A percentile compares a stretch with the other conserved stretches of the same genome.
Evolutionary conservation across 2,113 vertebrate genomes (phyloP).

Genomic region (Poeciliopsis prolifica): DNA sequence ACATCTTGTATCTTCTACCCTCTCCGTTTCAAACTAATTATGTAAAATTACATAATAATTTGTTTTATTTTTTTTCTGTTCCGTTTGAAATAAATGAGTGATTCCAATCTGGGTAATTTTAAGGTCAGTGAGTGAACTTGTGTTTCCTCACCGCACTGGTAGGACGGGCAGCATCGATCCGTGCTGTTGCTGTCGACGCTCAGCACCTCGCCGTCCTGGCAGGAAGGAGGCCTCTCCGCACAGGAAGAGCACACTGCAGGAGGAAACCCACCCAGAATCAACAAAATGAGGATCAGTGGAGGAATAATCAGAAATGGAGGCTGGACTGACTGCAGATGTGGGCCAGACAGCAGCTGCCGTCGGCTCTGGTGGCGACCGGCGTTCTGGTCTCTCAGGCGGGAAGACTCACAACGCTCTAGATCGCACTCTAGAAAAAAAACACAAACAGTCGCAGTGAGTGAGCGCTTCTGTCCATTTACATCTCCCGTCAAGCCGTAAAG

Average conservation of each 20-base stretch:
- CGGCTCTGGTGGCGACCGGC: conserved; percentile 82
- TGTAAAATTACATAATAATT: too few relatives aligned
- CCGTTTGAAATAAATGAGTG: too few relatives aligned
- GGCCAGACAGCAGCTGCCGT: conserved; percentile 89
- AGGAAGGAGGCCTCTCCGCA: conserved; percentile 80
- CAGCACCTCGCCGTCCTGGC: conserved; percentile 88
- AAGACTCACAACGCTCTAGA: conserved; percentile 85
- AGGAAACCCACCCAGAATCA: conserved; percentile 7
- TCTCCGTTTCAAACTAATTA: too few relatives aligned
- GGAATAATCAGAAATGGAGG: not conserved
- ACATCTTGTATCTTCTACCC: too few relatives aligned
- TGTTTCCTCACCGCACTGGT: conserved; percentile 87
- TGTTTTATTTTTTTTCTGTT: too few relatives aligned
- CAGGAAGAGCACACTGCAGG: conserved; percentile 86
- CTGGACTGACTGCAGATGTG: conserved; percentile 88
- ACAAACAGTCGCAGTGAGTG: not conserved
- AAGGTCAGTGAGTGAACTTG: not conserved
- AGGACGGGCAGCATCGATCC: conserved; percentile 90
- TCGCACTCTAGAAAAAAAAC: conserved; percentile 86
- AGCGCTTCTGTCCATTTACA: not conserved
- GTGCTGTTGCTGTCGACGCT: conserved; percentile 86
- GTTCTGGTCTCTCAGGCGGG: conserved; percentile 89
- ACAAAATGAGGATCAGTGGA: not conserved
- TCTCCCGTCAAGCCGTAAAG: not conserved
- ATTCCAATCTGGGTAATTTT: too few relatives aligned